phyloP scores from a whole-genome alignment of 2,888 invertebrate genomes.

The Parasteatoda lunata region DNA sequence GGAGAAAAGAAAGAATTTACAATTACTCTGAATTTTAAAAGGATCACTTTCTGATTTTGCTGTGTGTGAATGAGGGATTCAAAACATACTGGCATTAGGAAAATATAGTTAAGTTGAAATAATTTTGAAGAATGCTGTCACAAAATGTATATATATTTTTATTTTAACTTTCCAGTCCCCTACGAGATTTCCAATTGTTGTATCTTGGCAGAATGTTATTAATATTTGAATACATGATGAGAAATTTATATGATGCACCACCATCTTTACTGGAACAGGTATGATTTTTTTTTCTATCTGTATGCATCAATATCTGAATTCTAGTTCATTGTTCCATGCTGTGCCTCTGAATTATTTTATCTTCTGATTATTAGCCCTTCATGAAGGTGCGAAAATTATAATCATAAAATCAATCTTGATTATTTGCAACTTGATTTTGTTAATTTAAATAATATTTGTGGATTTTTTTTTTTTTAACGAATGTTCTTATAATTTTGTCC shows the following conservation, averaged over 20 bases:
- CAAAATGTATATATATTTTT: not conserved
- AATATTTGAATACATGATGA: conserved; percentile 94
- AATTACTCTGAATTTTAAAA: no score
- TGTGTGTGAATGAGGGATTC: no score
- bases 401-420: not conserved
- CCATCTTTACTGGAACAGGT: conserved; percentile 89
- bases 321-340: no score
- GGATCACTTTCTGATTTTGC: no score
- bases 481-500: not conserved
- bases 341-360: no score
- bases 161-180: conserved; percentile 77
- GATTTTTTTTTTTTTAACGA: not conserved
- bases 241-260: conserved; percentile 95
- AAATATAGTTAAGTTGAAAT: no score
- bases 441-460: not conserved
- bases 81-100: no score
- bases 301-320: no score
- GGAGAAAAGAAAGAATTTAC: no score
- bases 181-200: conserved; percentile 84
- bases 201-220: conserved; percentile 86
- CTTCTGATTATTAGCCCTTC: no score
- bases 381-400: no score
- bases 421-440: not conserved
- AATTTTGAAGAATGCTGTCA: no score
- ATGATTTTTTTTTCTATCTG: not conserved